These are phyloP conservation scores for Laticauda laticaudata DNA, from an alignment of 2,113 vertebrate genomes.

Conservation along the genomic window DNA sequence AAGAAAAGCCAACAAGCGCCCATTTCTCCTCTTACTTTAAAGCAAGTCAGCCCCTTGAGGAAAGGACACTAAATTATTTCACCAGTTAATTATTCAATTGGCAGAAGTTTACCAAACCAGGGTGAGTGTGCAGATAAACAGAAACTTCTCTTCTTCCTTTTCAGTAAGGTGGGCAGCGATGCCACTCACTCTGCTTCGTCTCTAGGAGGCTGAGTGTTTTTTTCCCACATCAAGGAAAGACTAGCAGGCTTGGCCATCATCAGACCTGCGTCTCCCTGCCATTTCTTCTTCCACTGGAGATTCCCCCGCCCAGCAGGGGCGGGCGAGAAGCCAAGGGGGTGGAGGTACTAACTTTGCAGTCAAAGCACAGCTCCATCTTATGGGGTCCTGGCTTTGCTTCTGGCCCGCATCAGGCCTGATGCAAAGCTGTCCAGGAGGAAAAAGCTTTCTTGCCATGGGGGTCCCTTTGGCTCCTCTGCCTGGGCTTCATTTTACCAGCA, in stretches of 20 bases:
- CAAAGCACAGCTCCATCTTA: background rate
- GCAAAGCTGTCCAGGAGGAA: background rate
- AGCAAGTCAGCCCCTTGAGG: background rate
- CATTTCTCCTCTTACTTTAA: background rate
- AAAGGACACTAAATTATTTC: background rate
- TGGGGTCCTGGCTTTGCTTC: background rate
- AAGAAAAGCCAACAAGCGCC: background rate
- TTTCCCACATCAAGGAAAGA: background rate
- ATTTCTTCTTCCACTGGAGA: background rate
- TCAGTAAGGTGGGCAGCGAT: background rate
- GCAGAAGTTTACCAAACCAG: background rate
- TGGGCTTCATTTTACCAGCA: slow-evolving; percentile 72
- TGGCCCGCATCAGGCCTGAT: background rate
- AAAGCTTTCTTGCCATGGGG: background rate
- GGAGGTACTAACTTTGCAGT: background rate
- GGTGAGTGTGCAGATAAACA: background rate
- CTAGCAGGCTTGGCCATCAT: background rate
- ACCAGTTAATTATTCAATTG: background rate
- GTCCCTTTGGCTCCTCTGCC: slow-evolving; percentile 74
- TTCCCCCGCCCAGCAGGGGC: background rate
- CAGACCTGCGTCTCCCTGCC: background rate
- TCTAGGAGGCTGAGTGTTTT: background rate
- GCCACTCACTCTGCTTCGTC: background rate
- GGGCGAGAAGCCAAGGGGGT: background rate
- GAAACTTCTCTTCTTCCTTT: background rate